Conservation (phyloP, 2,888 invertebrate species). For the Nasonovia ribisnigri region DNA sequence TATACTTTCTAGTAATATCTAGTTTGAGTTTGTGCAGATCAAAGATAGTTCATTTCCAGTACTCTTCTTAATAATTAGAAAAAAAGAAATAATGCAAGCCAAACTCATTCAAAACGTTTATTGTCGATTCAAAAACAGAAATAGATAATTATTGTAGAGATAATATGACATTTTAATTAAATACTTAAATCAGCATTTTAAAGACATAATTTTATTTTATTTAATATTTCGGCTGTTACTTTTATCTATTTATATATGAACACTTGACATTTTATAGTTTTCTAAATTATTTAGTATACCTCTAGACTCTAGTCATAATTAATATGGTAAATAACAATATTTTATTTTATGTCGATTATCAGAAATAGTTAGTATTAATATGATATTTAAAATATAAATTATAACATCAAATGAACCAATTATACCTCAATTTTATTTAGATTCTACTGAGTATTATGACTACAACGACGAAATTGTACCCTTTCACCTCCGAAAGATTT, state of each 20-base stretch:
- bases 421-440: neutral
- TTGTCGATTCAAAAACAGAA: neutral
- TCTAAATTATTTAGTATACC: neutral
- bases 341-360: neutral
- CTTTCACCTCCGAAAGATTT: neutral
- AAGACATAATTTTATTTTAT: neutral
- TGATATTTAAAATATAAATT: no score
- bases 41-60: neutral
- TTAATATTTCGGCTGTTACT: no score
- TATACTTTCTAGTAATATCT: neutral
- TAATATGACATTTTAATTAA: neutral
- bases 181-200: no score
- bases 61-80: neutral
- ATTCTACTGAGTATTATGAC: neutral
- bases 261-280: neutral
- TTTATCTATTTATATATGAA: no score
- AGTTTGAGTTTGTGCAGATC: neutral
- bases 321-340: neutral
- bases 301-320: no score
- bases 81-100: no score
- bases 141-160: no score
- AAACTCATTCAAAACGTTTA: neutral
- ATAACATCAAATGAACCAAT: neutral
- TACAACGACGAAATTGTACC: neutral
- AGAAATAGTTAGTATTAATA: neutral